A percentile compares a stretch with the other conserved stretches of the same genome.
phyloP scores from a whole-genome alignment of 1,140 invertebrate species.

The Scaptomyza montana region DNA sequence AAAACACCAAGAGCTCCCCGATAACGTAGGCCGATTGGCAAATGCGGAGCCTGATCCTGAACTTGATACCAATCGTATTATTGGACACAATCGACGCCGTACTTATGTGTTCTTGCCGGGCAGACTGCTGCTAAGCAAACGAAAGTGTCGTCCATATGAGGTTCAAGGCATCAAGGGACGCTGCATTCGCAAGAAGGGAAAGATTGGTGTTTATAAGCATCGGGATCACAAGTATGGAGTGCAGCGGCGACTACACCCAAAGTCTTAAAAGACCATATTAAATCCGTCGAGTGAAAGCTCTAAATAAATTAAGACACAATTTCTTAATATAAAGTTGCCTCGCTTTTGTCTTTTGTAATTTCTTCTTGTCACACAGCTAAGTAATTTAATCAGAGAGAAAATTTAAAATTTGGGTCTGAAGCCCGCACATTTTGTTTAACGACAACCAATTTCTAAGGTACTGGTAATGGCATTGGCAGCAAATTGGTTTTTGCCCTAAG shows the following conservation, averaged over 20 bases:
- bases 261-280: too few relatives aligned
- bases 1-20: too few relatives aligned
- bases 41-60: background rate
- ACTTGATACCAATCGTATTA: background rate
- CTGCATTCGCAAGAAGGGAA: constrained; percentile 44
- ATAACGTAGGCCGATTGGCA: too few relatives aligned
- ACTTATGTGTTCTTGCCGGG: constrained; percentile 41
- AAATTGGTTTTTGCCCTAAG: constrained; percentile 65
- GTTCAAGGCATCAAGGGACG: constrained; percentile 29
- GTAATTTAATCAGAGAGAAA: constrained; percentile 52
- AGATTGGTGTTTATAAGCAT: constrained; percentile 37
- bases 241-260: too few relatives aligned
- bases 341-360: background rate
- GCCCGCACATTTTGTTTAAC: constrained; percentile 52
- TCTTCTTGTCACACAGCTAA: background rate
- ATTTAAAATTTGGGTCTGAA: constrained; percentile 49
- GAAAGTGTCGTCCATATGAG: constrained; percentile 49
- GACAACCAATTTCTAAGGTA: constrained; percentile 25
- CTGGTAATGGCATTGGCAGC: constrained; percentile 42
- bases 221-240: constrained; percentile 17
- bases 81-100: constrained; percentile 26
- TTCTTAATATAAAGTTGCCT: background rate
- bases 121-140: background rate
- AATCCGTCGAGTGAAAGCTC: too few relatives aligned
- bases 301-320: background rate